A percentile compares a stretch with the other conserved stretches of the same genome.
Evolutionary conservation across 2,797 vertebrate species (phyloP).

Genomic region (Girardinus metallicus): DNA sequence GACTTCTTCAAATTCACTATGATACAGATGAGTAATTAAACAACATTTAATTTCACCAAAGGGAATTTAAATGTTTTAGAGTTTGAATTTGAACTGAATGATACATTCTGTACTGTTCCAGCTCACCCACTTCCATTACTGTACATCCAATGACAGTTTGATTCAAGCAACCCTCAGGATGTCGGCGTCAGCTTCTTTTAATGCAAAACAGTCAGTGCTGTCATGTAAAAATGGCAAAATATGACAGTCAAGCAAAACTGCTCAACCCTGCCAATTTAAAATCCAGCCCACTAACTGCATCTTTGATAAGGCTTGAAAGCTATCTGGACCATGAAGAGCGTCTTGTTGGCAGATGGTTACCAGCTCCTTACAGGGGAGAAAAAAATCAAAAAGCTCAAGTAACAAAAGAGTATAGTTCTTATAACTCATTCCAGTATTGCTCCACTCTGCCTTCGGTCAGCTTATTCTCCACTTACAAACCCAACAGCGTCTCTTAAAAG

Average conservation of each 20-base stretch:
- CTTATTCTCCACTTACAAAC: conserved; percentile 34
- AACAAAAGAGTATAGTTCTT: neutral
- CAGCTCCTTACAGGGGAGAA: neutral
- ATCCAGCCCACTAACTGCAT: neutral
- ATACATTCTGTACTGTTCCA: neutral
- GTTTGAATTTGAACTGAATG: neutral
- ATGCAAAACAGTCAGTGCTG: neutral
- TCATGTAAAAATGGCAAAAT: neutral
- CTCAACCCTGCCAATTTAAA: neutral
- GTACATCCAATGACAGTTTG: neutral
- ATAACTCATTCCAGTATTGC: conserved; percentile 10
- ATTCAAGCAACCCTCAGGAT: neutral
- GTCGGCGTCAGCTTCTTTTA: neutral
- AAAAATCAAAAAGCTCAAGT: neutral
- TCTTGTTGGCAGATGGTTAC: conserved; percentile 12
- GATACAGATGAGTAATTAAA: no score
- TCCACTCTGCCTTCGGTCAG: conserved; percentile 21
- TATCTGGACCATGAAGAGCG: neutral
- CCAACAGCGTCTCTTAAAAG: conserved; percentile 40
- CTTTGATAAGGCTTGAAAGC: neutral
- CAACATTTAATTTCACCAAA: no score
- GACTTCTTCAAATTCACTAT: no score
- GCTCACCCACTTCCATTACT: neutral
- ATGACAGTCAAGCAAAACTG: neutral
- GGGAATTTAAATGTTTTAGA: no score